phyloP scores from a whole-genome alignment of 2,888 invertebrate genomes.

The Cheilosia soror region DNA sequence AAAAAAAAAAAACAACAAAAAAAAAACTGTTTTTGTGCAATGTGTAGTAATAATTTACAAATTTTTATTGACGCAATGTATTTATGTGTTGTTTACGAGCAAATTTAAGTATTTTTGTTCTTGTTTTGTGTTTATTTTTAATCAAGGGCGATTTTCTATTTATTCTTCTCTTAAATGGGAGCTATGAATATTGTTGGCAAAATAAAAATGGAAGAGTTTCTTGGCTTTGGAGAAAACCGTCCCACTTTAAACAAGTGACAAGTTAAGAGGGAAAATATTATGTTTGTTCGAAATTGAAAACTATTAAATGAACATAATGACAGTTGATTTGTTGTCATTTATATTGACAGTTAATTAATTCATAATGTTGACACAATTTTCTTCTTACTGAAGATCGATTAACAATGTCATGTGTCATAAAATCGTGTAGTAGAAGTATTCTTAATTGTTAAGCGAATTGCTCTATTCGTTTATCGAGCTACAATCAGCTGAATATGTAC shows the following conservation, averaged over 20 bases:
- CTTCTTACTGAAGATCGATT: too few relatives aligned
- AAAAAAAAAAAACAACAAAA: constrained; percentile 1
- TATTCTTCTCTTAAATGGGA: constrained; percentile 11
- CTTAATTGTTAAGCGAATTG: too few relatives aligned
- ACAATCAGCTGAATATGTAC: too few relatives aligned
- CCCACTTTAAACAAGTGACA: background rate
- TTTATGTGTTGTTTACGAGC: constrained; percentile 29
- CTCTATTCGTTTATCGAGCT: too few relatives aligned
- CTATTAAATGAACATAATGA: background rate
- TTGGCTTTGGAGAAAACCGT: background rate
- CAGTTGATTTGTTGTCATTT: too few relatives aligned
- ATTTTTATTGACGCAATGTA: constrained; percentile 45
- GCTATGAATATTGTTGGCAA: background rate
- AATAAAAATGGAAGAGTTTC: background rate
- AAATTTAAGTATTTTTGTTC: constrained; percentile 7
- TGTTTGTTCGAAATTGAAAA: background rate
- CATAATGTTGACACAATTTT: too few relatives aligned
- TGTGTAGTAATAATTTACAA: constrained; percentile 49
- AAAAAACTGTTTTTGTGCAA: constrained; percentile 24
- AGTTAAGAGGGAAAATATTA: background rate
- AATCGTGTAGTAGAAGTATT: too few relatives aligned
- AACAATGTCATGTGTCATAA: too few relatives aligned
- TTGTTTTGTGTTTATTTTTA: constrained; percentile 17
- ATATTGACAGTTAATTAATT: too few relatives aligned
- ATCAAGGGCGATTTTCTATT: constrained; percentile 26